Evolutionary conservation across 2,888 invertebrate species (phyloP).

Genomic region (Ennomos quercinarius): DNA sequence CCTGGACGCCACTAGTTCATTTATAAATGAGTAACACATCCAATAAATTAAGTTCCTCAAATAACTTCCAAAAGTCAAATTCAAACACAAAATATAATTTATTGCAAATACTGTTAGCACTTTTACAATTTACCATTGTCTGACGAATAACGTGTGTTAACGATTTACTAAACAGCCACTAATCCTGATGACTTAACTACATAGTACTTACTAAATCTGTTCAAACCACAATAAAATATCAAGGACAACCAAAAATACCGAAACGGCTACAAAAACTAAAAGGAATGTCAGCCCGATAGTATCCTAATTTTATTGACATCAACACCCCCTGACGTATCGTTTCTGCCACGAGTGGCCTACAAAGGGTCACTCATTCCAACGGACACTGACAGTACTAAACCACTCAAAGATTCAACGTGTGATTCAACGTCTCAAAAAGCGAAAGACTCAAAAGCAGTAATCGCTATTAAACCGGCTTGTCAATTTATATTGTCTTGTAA

Average conservation of each 20-base stretch:
- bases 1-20: too few relatives aligned
- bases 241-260: constrained; percentile 9
- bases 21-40: too few relatives aligned
- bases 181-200: too few relatives aligned
- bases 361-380: constrained; percentile 26
- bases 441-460: constrained; percentile 55
- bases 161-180: too few relatives aligned
- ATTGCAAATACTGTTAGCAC: too few relatives aligned
- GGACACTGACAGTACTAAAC: constrained; percentile 30
- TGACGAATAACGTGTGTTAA: too few relatives aligned
- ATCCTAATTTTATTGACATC: constrained; percentile 47
- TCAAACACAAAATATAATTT: too few relatives aligned
- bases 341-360: too few relatives aligned
- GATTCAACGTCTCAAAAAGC: constrained; percentile 32
- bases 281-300: constrained; percentile 22
- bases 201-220: neutral
- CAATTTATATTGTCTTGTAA: constrained; percentile 85
- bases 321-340: constrained; percentile 41
- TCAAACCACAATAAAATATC: constrained; percentile 6
- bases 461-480: constrained; percentile 78
- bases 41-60: too few relatives aligned
- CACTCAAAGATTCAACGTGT: constrained; percentile 27
- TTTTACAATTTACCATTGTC: too few relatives aligned
- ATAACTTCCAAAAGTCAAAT: too few relatives aligned
- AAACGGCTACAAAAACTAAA: constrained; percentile 23